Base-by-base conservation (phyloP, 92 coral and sea anemone genomes). In the Porites evermanni region DNA sequence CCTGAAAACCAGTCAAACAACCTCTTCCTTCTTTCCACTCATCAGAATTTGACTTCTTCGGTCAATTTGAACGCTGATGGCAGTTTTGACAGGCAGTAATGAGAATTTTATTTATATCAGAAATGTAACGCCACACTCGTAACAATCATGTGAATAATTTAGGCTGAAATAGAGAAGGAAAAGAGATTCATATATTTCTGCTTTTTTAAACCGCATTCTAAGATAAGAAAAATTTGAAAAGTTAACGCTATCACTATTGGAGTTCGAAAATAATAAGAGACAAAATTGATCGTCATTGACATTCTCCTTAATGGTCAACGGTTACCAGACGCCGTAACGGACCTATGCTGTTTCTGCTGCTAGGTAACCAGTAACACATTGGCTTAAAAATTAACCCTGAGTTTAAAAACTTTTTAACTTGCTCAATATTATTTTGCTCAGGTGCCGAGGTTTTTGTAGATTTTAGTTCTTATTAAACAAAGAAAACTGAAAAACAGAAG, bases 401-500 rank as follows among this genome's bases (percentile, higher is more conserved):
- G 81, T 85, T 73, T 79, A 83, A 72, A 69, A 88, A 53, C 90
- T 85, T 12, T 71, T 64, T 5, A 4, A 77, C 63, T 85, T 56
- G 9, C 18, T 11, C 3, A 16, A 19, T 7, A 23, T 19, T 64
- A 29, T 24, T 85, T 29, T 38, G 17, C 11, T 52, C 18, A 18
- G 16, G 44, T 47, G 9, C 50, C 12, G n/a, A 38, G 66, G 9
- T 21, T 67, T 24, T 8, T 5, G 67, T 0, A 63, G n/a, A 16
- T 1, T 12, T 6, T 12, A 7, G 8, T 63, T 38, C 6, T 38
- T 38, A 38, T 38, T 38, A 38, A 38, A 38, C 47, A 38, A 38
- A 38, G 47, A 38, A 38, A 38, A 38, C 47, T 38, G 47, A 38
- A 4, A 38, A 38, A 4, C 47, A 3, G 7, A 4, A 38, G 4